A percentile compares a stretch with the other conserved stretches of the same genome.
These are phyloP conservation scores for Ceratosolen solmsi DNA, from an alignment of 1,140 invertebrate genomes.

Conservation along the genomic window DNA sequence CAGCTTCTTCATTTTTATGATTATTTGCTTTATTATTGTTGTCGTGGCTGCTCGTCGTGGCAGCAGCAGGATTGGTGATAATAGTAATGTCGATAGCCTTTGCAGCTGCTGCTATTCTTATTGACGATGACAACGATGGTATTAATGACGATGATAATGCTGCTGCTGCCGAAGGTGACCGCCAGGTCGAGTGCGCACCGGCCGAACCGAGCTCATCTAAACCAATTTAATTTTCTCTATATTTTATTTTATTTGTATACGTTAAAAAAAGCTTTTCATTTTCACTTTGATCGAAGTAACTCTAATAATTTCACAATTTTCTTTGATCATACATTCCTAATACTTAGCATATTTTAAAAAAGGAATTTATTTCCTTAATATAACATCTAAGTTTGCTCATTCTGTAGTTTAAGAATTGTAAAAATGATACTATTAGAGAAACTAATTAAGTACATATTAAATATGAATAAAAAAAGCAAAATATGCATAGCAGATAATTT, in stretches of 20 bases:
- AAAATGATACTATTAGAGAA: no score
- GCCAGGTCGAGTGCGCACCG: slow-evolving; percentile 70
- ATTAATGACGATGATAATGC: neutral
- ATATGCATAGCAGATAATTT: no score
- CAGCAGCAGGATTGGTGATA: neutral
- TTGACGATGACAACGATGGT: neutral
- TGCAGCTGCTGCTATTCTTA: neutral
- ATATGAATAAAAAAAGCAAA: no score
- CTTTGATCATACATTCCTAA: no score
- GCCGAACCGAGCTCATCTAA: slow-evolving; percentile 72
- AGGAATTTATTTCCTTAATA: no score
- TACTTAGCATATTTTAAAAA: no score
- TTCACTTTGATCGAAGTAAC: no score
- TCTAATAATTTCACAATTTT: no score
- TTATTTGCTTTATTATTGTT: slow-evolving; percentile 67
- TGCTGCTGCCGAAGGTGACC: slow-evolving; percentile 54
- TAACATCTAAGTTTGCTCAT: no score
- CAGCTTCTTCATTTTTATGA: slow-evolving; percentile 17
- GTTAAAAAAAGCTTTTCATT: no score
- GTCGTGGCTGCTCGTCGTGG: slow-evolving; percentile 67
- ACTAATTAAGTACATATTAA: no score
- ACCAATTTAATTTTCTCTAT: slow-evolving; percentile 43
- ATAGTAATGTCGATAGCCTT: neutral
- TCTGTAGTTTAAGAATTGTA: no score
- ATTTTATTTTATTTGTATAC: neutral